Conservation (phyloP, 2,113 vertebrate genomes). For the Cephalopholis sonnerati region DNA sequence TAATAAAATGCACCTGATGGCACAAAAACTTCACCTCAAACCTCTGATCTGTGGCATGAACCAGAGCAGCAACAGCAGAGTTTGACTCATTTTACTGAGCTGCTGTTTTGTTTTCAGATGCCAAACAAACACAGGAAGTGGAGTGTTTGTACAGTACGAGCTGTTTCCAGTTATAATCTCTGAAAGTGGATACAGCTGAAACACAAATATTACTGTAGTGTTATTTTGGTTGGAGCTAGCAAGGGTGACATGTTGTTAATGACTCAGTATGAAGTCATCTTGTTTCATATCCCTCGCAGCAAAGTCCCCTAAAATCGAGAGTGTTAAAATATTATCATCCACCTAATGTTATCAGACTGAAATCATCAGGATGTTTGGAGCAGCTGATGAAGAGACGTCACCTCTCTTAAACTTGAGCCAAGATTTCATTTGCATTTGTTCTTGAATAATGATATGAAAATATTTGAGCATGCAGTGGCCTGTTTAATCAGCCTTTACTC, state of each 20-base stretch:
- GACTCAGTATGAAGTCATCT: neutral
- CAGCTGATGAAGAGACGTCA: neutral
- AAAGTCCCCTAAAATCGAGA: neutral
- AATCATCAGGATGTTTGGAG: neutral
- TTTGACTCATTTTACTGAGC: no score
- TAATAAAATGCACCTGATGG: no score
- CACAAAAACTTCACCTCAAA: no score
- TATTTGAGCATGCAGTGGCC: neutral
- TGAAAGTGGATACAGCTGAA: neutral
- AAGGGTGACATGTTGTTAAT: neutral
- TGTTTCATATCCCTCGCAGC: neutral
- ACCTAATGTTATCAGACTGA: neutral
- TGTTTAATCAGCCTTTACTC: neutral
- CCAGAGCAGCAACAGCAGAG: neutral
- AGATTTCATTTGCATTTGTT: neutral
- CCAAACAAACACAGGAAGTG: conserved; percentile 41
- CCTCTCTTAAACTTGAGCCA: neutral
- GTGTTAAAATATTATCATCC: neutral
- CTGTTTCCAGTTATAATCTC: neutral
- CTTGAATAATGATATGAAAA: neutral
- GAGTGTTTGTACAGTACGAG: neutral
- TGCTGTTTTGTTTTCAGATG: conserved; percentile 11
- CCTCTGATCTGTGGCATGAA: neutral
- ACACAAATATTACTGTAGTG: neutral
- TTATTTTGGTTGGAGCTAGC: neutral